Percentiles rank a stretch among this genome's conserved stretches.
Evolutionary conservation across 2,797 vertebrate genomes (phyloP).

Genomic region (Uromys caudimaculatus): DNA sequence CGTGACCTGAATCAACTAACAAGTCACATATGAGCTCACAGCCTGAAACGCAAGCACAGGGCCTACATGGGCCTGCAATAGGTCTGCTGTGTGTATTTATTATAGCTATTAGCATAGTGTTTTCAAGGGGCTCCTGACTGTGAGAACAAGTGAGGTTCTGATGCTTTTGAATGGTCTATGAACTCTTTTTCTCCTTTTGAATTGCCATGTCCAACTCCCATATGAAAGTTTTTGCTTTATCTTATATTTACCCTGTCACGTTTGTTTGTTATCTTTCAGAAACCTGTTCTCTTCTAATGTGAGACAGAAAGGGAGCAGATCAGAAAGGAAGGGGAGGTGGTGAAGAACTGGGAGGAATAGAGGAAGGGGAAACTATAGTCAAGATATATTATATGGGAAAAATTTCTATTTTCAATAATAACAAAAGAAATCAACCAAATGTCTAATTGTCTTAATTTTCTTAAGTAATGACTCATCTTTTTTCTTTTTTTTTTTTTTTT

Average conservation of each 20-base stretch:
- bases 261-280: neutral
- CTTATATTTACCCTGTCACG: neutral
- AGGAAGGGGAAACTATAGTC: too few species aligned
- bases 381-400: too few species aligned
- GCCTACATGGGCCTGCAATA: rapidly evolving
- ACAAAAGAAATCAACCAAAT: neutral
- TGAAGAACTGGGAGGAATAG: too few species aligned
- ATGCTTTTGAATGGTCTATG: neutral
- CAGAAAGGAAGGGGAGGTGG: neutral
- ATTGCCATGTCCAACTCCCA: neutral
- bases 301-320: neutral
- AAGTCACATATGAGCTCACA: neutral
- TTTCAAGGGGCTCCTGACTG: neutral
- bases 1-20: neutral
- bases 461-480: neutral
- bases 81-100: too few species aligned
- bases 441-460: neutral
- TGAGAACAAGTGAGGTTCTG: neutral
- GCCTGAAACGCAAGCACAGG: neutral
- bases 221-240: neutral
- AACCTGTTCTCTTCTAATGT: neutral
- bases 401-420: neutral
- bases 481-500: too few species aligned
- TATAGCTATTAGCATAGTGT: too few species aligned
- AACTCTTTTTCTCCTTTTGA: neutral